A percentile compares a stretch with the other conserved stretches of the same genome.
Conservation (phyloP, 1,140 invertebrate genomes). For the Pachyrhynchus sulphureomaculatus region DNA sequence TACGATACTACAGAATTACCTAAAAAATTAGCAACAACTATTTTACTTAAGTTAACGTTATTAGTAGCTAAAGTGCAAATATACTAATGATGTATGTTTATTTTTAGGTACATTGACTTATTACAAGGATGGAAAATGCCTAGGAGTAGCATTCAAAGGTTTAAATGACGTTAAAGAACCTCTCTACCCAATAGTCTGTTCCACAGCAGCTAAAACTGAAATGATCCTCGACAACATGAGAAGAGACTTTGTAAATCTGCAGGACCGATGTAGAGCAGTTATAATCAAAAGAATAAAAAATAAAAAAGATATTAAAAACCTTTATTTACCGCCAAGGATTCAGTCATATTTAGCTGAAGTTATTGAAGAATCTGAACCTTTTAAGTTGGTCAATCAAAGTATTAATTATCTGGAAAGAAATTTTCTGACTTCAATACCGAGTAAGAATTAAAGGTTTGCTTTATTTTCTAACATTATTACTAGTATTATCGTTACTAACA, state of each 20-base stretch:
- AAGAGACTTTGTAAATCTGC: constrained; percentile 65
- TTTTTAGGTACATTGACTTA: constrained; percentile 65
- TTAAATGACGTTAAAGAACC: constrained; percentile 61
- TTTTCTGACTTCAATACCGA: constrained; percentile 9
- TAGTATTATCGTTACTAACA: background rate
- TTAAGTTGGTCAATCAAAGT: constrained; percentile 31
- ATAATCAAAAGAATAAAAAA: constrained; percentile 55
- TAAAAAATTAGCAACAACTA: too few relatives aligned
- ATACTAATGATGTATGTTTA: too few relatives aligned
- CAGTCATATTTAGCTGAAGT: constrained; percentile 56
- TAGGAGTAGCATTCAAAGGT: constrained; percentile 61
- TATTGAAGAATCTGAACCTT: constrained; percentile 40
- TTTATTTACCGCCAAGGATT: constrained; percentile 55
- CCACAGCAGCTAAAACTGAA: constrained; percentile 75
- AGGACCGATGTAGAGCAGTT: constrained; percentile 63
- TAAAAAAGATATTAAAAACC: constrained; percentile 51
- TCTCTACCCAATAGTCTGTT: constrained; percentile 70
- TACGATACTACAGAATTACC: too few relatives aligned
- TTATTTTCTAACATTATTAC: background rate
- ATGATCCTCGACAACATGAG: constrained; percentile 60
- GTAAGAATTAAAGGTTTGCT: background rate
- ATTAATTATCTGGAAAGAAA: constrained; percentile 9
- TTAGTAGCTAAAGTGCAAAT: background rate
- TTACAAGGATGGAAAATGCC: constrained; percentile 68
- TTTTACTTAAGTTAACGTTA: background rate